Conservation (phyloP, 2,113 vertebrate species). For the Dolichallabes microphthalmus region DNA sequence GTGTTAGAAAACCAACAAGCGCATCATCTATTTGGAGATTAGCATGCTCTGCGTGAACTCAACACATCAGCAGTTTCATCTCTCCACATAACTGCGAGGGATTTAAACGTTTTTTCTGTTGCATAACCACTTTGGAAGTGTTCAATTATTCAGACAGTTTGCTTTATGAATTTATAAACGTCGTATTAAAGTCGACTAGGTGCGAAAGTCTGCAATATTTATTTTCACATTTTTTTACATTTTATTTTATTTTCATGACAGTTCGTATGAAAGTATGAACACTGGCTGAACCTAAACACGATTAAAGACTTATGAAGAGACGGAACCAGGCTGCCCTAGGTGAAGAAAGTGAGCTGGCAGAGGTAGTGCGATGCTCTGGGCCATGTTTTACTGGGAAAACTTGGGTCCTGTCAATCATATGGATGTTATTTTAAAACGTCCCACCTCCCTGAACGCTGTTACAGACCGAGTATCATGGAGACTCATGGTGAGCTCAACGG, state of each 20-base stretch:
- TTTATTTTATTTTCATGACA: neutral
- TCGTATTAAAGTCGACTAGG: neutral
- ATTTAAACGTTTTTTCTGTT: neutral
- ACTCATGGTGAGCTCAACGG: no score
- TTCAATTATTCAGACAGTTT: constrained; percentile 4
- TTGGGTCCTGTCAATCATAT: no score
- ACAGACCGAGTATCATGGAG: no score
- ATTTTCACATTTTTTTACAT: neutral
- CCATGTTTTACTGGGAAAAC: no score
- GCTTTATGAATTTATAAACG: neutral
- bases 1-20: neutral
- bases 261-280: neutral
- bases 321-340: no score
- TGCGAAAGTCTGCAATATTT: neutral
- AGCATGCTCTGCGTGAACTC: constrained; percentile 1
- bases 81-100: neutral
- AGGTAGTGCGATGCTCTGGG: no score
- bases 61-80: neutral
- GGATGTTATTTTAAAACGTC: no score
- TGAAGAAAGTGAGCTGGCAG: no score
- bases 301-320: neutral
- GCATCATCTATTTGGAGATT: neutral
- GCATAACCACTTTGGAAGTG: neutral
- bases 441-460: no score
- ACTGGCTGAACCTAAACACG: neutral